Evolutionary conservation across 2,797 vertebrate genomes (phyloP), one percentile per base, ranked within the genome.

Genomic region (Pogoniulus pusillus): DNA sequence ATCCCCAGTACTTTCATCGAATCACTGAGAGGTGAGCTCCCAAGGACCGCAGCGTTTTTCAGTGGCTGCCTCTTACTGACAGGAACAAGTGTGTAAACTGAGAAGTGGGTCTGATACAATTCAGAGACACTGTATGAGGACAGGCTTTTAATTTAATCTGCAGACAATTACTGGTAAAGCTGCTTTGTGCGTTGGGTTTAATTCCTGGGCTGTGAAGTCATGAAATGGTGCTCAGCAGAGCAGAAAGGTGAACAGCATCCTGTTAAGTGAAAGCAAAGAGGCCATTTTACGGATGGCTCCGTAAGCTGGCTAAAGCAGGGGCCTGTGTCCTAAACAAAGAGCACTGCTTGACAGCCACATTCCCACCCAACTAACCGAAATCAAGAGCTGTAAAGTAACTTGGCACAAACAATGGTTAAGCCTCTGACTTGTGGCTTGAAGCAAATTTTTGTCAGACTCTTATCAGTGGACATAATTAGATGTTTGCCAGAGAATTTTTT

Each of bases 191-290:
- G 16, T 1, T 16, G 58, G 75, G 9, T 79, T 95, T 96, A 94
- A 96, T 96, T 95, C 95, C 90, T 63, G 87, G 72, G n/a, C 92
- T 89, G 83, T 96, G 94, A 91, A 96, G 94, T 96, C 96, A 97
- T 34, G 82, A 39, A 89, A 77, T 51, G 81, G 77, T 91, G 96
- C 72, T 95, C 95, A 96, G 59, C 73, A 64, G 96, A 94, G 96
- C 97, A 94, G 96, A 97, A 97, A 95, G 95, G 93, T 96, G 96
- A 96, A 83, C 18, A 1, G 35, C 77, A 62, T 66, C 85, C 94
- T 51, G 75, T 51, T 66, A 89, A 78, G 75, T 27, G 92, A 94
- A 95, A 97, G 96, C 93, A 87, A 53, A 87, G 91, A 84, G 94
- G 75, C 78, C 87, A 45, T 82, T 94, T 94, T 75, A 70, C 3